Base-by-base conservation (phyloP, 37 sponge, comb jelly and placozoan genomes). In the Halichondria panicea region DNA sequence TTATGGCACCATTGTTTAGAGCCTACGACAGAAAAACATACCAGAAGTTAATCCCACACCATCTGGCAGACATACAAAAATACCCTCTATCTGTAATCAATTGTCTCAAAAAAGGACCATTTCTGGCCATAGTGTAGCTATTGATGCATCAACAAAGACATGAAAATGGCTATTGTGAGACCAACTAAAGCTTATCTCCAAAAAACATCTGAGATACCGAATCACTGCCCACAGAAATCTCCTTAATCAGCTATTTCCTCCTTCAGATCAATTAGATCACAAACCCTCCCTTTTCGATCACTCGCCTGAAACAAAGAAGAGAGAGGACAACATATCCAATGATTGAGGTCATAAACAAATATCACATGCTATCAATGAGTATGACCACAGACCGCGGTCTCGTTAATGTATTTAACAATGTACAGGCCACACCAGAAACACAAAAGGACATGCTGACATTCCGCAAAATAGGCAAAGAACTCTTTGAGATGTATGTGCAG, bases 151-250 rank as follows among this genome's bases (percentile, higher is more conserved):
- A 74, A 74, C 36, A 74, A 74, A 34, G 75, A 74, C 59, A 4
- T 74, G 12, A 58, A 74, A 58, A 42, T 11, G 6, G 79, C 79
- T 28, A 30, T 66, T 32, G 33, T 48, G 21, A 39, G 43, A 31
- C 69, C 79, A 7, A 66, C 79, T 53, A 34, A 67, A 37, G 39
- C 79, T n/a, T 78, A 78, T 59, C 40, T 78, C 28, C 79, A 78
- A 35, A 78, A 78, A 37, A 78, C 79, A 30, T 34, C 68, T 78
- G 22, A 78, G 55, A n/a, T 52, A 78, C 58, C 55, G 68, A 18
- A 78, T 78, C 7, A 68, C 52, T 5, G 58, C 58, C 39, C 55
- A 53, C 25, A 78, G 68, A 32, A 50, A 33, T 31, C 4, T 78
- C 1, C 2, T 48, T 5, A 34, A 7, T 9, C 79, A 78, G 55